Conservation (phyloP, 2,888 invertebrate species). For the Clusia tigrina region DNA sequence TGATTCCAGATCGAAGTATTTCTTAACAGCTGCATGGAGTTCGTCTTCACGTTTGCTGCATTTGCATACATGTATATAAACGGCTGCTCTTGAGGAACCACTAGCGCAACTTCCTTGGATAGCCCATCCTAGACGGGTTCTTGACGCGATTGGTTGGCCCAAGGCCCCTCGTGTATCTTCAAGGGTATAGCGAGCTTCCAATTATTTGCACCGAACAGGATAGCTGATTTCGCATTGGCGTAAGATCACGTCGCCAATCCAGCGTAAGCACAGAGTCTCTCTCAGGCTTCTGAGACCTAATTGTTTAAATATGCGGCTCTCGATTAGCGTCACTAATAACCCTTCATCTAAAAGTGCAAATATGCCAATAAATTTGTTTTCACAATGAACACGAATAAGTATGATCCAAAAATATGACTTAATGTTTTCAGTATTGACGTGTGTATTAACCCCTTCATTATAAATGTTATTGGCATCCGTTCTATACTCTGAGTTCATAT, state of each 20-base stretch:
- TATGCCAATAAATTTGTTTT: neutral
- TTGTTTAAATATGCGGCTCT: neutral
- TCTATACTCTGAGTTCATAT: too few species aligned
- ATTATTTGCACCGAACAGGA: slow-evolving; percentile 25
- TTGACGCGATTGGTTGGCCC: slow-evolving; percentile 23
- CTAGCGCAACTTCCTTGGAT: slow-evolving; percentile 14
- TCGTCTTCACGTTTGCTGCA: slow-evolving; percentile 16
- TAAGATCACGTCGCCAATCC: slow-evolving; percentile 18
- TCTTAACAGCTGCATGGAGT: slow-evolving; percentile 16
- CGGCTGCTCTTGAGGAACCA: neutral
- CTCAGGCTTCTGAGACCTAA: neutral
- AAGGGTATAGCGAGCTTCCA: slow-evolving; percentile 23
- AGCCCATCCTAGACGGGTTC: slow-evolving; percentile 22
- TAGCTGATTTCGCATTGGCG: slow-evolving; percentile 15
- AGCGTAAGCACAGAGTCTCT: neutral
- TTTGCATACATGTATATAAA: slow-evolving; percentile 15
- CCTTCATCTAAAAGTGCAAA: slow-evolving; percentile 9
- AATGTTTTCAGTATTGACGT: too few species aligned
- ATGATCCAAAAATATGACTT: slow-evolving; percentile 3
- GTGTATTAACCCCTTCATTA: too few species aligned
- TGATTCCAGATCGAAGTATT: slow-evolving; percentile 13
- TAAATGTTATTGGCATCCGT: too few species aligned
- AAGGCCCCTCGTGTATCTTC: slow-evolving; percentile 22
- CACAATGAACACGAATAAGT: slow-evolving; percentile 15
- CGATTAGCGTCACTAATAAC: neutral